Evolutionary conservation across 1,140 invertebrate genomes (phyloP).

Genomic region (Euura saliciscinereae): DNA sequence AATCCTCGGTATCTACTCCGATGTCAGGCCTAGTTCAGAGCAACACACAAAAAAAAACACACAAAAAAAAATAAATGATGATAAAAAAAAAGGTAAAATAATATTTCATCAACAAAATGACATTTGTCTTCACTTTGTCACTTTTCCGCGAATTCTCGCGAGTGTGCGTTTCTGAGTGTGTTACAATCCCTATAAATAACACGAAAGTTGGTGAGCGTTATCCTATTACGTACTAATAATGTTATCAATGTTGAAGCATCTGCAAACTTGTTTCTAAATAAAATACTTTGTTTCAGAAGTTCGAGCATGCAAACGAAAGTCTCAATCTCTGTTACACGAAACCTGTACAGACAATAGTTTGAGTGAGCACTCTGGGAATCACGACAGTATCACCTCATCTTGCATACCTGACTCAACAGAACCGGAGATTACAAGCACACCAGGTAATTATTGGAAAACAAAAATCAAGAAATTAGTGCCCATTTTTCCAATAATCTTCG

Average conservation of each 20-base stretch:
- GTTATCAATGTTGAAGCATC: neutral
- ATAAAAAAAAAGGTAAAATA: no score
- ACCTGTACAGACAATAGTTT: neutral
- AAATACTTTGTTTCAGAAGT: neutral
- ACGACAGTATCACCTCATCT: neutral
- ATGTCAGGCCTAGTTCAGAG: no score
- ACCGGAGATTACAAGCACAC: neutral
- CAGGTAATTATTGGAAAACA: neutral
- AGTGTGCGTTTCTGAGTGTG: no score
- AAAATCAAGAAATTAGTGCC: neutral
- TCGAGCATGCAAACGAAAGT: neutral
- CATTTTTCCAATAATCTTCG: neutral
- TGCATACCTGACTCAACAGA: neutral
- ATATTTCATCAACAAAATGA: no score
- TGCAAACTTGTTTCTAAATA: neutral
- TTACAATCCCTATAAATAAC: neutral
- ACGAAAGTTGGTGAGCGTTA: neutral
- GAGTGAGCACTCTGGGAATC: neutral
- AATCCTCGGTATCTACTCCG: no score
- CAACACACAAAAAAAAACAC: no score
- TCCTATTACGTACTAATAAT: neutral
- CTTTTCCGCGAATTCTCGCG: no score
- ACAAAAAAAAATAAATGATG: no score
- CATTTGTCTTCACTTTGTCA: no score
- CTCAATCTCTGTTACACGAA: neutral